phyloP scores from a whole-genome alignment of 2,113 vertebrate species.

The Neomonachus schauinslandi region DNA sequence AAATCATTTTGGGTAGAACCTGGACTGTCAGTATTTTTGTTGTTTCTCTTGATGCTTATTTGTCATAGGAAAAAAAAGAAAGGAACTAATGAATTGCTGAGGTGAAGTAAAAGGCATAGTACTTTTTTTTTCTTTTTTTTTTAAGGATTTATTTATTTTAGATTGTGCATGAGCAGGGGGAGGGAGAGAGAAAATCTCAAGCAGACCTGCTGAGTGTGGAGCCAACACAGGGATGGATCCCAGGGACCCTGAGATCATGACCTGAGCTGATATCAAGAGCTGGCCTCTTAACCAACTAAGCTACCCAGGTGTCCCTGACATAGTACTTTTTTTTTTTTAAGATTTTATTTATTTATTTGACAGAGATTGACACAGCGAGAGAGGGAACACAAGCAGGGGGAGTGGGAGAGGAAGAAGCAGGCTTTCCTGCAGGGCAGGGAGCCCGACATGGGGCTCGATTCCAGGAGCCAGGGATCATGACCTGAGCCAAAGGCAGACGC shows the following conservation, averaged over 20 bases:
- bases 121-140: not conserved
- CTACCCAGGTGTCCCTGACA: no score
- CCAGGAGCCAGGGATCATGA: no score
- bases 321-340: no score
- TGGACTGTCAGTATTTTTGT: not conserved
- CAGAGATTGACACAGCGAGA: no score
- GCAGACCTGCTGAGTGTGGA: not conserved
- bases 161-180: not conserved
- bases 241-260: not conserved
- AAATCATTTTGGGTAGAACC: constrained; percentile 26
- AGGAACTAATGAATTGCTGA: not conserved
- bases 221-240: not conserved
- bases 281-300: not conserved
- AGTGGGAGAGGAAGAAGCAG: no score
- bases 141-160: not conserved
- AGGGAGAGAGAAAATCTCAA: not conserved
- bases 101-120: not conserved
- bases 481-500: no score
- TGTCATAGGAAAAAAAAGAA: not conserved
- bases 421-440: no score
- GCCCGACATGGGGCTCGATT: no score
- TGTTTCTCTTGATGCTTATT: constrained; percentile 22
- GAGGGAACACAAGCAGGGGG: no score
- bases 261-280: not conserved
- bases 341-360: no score